Evolutionary conservation across 2,113 vertebrate species (phyloP).

Genomic region (Scytalopus superciliaris): DNA sequence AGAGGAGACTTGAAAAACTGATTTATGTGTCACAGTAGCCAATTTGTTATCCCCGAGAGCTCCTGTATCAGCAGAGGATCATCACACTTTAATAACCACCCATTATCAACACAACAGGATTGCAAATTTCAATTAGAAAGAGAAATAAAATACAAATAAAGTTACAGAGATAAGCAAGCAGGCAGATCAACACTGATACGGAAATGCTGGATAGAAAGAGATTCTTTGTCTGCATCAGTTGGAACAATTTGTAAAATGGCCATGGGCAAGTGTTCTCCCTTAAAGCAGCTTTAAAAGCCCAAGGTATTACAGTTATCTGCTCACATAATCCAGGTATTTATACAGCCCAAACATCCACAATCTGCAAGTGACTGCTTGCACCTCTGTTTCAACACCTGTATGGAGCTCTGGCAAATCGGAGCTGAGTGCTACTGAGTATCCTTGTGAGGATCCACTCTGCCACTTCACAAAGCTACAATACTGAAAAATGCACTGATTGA

Average conservation of each 20-base stretch:
- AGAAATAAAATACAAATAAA: slow-evolving; percentile 32
- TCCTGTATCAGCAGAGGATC: slow-evolving; percentile 14
- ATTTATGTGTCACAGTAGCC: slow-evolving; percentile 35
- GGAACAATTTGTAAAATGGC: slow-evolving; percentile 17
- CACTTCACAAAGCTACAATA: background rate
- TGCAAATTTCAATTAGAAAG: slow-evolving; percentile 35
- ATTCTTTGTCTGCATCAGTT: slow-evolving; percentile 8
- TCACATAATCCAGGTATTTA: background rate
- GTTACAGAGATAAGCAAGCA: background rate
- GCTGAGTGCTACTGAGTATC: background rate
- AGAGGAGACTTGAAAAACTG: slow-evolving; percentile 20
- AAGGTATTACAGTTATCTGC: background rate
- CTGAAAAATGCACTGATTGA: background rate
- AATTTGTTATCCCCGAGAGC: slow-evolving; percentile 22
- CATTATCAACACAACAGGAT: background rate
- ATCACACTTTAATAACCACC: slow-evolving; percentile 22
- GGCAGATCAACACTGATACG: background rate
- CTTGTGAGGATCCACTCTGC: background rate
- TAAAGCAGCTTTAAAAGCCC: background rate
- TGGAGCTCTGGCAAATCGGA: rapidly evolving
- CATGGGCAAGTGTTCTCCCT: background rate
- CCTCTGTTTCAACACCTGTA: background rate
- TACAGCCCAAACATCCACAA: background rate
- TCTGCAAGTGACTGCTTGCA: background rate
- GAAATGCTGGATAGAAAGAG: background rate